phyloP scores from a whole-genome alignment of 2,113 vertebrate species.

The Mellivora capensis region DNA sequence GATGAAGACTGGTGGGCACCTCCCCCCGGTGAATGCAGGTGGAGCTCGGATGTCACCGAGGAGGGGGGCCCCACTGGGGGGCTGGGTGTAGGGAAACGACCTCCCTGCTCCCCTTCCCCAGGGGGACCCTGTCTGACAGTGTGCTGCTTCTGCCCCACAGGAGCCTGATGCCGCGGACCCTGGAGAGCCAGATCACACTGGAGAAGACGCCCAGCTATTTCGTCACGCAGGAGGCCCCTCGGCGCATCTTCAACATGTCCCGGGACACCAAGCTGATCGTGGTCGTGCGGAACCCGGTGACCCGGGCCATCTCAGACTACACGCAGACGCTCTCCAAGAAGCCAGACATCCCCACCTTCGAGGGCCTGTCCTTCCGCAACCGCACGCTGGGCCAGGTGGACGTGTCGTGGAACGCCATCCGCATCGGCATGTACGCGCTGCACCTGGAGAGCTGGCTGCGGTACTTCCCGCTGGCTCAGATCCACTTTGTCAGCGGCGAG shows the following conservation, averaged over 20 bases:
- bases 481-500: slow-evolving; percentile 97
- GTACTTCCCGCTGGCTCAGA: slow-evolving; percentile 93
- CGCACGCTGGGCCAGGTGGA: slow-evolving; percentile 91
- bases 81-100: background rate
- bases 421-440: slow-evolving; percentile 94
- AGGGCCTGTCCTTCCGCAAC: slow-evolving; percentile 94
- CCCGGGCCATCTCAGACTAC: slow-evolving; percentile 96
- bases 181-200: slow-evolving; percentile 94
- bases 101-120: background rate
- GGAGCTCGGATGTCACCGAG: background rate
- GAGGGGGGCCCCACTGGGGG: rapidly evolving
- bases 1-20: background rate
- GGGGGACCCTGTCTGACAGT: slow-evolving; percentile 50
- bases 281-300: slow-evolving; percentile 95
- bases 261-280: slow-evolving; percentile 93
- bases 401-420: slow-evolving; percentile 94
- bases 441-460: slow-evolving; percentile 96
- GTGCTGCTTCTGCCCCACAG: slow-evolving; percentile 77
- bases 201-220: slow-evolving; percentile 99
- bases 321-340: slow-evolving; percentile 97
- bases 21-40: background rate
- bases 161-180: slow-evolving; percentile 93
- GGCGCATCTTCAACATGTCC: slow-evolving; percentile 93
- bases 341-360: slow-evolving; percentile 94
- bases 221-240: slow-evolving; percentile 92